Percentiles rank a stretch among this genome's conserved stretches.
Evolutionary conservation across 2,113 vertebrate genomes (phyloP).

Genomic region (Typhlomys cinereus): DNA sequence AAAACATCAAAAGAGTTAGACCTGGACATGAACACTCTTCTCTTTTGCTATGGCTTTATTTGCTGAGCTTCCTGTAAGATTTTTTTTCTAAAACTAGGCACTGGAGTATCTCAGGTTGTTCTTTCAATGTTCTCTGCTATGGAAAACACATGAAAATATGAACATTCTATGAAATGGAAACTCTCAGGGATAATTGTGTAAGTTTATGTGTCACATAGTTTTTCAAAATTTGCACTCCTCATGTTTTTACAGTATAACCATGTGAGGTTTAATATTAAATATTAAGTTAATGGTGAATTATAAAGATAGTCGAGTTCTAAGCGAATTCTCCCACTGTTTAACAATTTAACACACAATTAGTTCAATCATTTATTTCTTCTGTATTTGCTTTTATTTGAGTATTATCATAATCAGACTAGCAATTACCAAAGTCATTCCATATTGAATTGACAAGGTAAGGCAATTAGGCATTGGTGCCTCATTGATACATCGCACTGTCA

Average conservation of each 20-base stretch:
- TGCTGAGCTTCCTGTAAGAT: background rate
- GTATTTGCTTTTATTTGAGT: background rate
- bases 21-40: background rate
- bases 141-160: background rate
- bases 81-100: background rate
- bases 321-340: background rate
- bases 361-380: conserved; percentile 17
- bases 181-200: background rate
- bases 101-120: background rate
- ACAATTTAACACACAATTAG: background rate
- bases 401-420: background rate
- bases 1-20: background rate
- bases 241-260: conserved; percentile 10
- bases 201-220: background rate
- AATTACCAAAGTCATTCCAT: conserved; percentile 18
- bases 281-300: background rate
- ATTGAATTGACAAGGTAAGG: conserved; percentile 48
- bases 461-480: conserved; percentile 34
- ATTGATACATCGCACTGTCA: conserved; percentile 39
- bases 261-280: background rate
- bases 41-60: background rate
- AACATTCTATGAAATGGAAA: background rate
- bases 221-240: conserved; percentile 26
- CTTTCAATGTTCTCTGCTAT: background rate
- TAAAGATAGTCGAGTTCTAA: conserved; percentile 17